phyloP scores from a whole-genome alignment of 2,888 invertebrate species.

The Fragum sueziense region DNA sequence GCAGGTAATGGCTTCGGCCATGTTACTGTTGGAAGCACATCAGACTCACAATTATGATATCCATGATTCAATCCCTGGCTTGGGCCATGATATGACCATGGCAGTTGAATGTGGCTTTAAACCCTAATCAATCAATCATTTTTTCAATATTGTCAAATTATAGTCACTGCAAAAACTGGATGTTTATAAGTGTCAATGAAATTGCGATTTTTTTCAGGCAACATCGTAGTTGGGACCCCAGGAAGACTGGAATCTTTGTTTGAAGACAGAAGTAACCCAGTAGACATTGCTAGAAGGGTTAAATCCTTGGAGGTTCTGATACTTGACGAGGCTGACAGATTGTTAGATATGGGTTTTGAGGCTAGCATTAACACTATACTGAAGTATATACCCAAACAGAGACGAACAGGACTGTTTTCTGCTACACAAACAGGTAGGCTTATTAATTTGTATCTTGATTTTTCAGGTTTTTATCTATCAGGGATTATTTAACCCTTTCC shows the following conservation, averaged over 20 bases:
- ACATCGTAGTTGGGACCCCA: slow-evolving; percentile 97
- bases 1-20: too few relatives aligned
- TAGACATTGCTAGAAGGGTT: slow-evolving; percentile 86
- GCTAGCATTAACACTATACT: slow-evolving; percentile 92
- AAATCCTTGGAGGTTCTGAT: slow-evolving; percentile 93
- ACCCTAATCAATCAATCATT: too few relatives aligned
- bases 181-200: too few relatives aligned
- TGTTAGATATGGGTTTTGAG: slow-evolving; percentile 96
- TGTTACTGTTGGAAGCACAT: too few relatives aligned
- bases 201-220: slow-evolving; percentile 83
- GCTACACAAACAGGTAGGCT: slow-evolving; percentile 92
- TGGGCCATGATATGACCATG: too few relatives aligned
- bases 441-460: neutral
- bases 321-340: slow-evolving; percentile 97
- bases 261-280: slow-evolving; percentile 66
- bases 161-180: too few relatives aligned
- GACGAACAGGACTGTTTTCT: slow-evolving; percentile 98
- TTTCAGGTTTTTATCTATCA: neutral
- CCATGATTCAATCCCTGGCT: too few relatives aligned
- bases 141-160: too few relatives aligned
- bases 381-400: slow-evolving; percentile 93
- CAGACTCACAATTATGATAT: too few relatives aligned
- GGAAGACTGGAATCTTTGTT: slow-evolving; percentile 94
- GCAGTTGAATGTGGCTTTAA: too few relatives aligned
- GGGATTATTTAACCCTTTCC: neutral